A percentile compares a stretch with the other conserved stretches of the same genome.
phyloP scores from a whole-genome alignment of 2,113 vertebrate genomes.

The Rafetus swinhoei region DNA sequence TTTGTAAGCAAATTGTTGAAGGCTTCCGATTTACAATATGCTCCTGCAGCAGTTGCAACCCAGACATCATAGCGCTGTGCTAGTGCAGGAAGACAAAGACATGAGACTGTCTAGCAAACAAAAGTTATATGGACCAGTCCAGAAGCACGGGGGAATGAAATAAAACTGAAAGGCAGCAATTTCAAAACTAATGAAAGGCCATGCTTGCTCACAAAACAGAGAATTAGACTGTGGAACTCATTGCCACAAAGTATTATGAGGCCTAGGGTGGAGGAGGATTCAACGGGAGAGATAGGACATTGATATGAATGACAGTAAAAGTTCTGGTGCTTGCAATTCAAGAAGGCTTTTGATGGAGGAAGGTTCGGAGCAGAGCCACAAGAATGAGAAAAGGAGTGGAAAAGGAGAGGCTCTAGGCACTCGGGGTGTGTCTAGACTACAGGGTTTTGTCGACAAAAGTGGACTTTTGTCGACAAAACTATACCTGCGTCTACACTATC shows the following conservation, averaged over 20 bases:
- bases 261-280: neutral
- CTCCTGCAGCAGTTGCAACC: neutral
- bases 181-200: neutral
- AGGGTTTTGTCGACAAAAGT: too few species aligned
- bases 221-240: neutral
- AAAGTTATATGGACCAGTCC: neutral
- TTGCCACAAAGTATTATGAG: neutral
- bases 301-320: neutral
- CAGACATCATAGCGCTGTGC: neutral
- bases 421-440: too few species aligned
- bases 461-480: too few species aligned
- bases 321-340: neutral
- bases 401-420: neutral
- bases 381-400: neutral
- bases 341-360: neutral
- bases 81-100: neutral
- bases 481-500: too few species aligned
- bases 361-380: neutral
- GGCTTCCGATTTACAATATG: neutral
- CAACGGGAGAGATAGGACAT: neutral
- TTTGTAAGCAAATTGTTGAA: neutral
- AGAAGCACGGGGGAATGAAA: neutral
- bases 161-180: neutral
- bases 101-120: neutral
- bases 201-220: neutral